These are phyloP conservation scores for Ctenopoma kingsleyae DNA, from an alignment of 2,797 vertebrate species.

Conservation along the genomic window DNA sequence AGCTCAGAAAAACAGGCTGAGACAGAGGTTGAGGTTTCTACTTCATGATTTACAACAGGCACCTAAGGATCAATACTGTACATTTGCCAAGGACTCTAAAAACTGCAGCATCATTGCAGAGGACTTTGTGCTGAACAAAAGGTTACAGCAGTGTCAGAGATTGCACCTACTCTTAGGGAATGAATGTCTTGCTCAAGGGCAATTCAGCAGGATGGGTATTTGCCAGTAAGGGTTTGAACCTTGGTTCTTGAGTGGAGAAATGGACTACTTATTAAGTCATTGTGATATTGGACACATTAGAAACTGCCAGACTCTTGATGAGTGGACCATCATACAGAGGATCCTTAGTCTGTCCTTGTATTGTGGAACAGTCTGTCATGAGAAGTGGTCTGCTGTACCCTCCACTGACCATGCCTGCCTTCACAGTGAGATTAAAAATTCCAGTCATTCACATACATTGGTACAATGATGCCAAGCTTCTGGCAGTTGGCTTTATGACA, in stretches of 20 bases:
- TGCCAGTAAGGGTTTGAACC: conserved; percentile 25
- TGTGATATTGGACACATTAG: conserved; percentile 3
- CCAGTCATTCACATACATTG: background rate
- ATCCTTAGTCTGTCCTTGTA: conserved; percentile 13
- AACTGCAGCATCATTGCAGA: background rate
- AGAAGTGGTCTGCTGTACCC: background rate
- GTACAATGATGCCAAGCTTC: too few relatives aligned
- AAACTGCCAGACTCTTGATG: conserved; percentile 7
- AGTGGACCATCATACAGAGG: conserved; percentile 4
- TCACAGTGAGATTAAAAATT: background rate
- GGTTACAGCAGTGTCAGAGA: conserved; percentile 4
- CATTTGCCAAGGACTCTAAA: conserved; percentile 24
- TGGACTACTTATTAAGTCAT: conserved; percentile 9
- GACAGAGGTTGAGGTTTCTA: conserved; percentile 12
- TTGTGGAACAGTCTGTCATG: conserved; percentile 6
- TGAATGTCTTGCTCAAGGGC: conserved; percentile 33
- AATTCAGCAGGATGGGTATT: conserved; percentile 17
- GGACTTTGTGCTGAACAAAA: conserved; percentile 12
- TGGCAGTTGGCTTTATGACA: too few relatives aligned
- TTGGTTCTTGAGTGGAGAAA: conserved; percentile 13
- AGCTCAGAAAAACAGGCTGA: conserved; percentile 24
- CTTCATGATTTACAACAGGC: conserved; percentile 35
- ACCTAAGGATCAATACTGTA: conserved; percentile 25
- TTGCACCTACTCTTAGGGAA: background rate
- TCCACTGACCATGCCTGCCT: background rate